phyloP scores from a whole-genome alignment of 2,113 vertebrate species.

The Thunnus maccoyii region DNA sequence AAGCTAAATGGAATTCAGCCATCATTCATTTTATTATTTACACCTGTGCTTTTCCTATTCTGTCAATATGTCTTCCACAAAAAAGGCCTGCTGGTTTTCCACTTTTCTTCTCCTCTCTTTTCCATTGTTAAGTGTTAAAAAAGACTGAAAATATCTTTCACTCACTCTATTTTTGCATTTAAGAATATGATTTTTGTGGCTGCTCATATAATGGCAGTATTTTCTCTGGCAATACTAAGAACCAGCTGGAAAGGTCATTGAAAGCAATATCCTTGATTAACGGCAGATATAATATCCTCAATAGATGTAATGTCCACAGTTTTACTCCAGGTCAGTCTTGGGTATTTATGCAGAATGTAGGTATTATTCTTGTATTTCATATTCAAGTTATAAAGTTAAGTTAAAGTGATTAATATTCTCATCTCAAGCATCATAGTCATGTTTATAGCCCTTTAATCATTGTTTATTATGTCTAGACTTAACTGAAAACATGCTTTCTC shows the following conservation, averaged over 20 bases:
- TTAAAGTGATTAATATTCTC: constrained; percentile 20
- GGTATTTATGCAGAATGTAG: neutral
- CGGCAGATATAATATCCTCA: constrained; percentile 1
- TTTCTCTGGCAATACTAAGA: neutral
- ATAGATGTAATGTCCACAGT: neutral
- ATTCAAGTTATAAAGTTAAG: constrained; percentile 19
- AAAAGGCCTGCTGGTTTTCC: too few relatives aligned
- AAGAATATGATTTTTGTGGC: neutral
- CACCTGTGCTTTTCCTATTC: too few relatives aligned
- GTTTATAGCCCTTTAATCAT: constrained; percentile 66
- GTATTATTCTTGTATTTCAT: constrained; percentile 13
- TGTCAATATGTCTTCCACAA: too few relatives aligned
- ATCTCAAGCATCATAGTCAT: constrained; percentile 43
- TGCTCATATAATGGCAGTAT: neutral
- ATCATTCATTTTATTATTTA: too few relatives aligned
- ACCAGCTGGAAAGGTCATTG: neutral
- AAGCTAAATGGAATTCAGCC: too few relatives aligned
- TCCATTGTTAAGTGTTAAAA: too few relatives aligned
- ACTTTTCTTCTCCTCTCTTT: too few relatives aligned
- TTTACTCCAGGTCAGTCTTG: neutral
- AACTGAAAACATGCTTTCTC: constrained; percentile 74
- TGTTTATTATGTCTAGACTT: constrained; percentile 72
- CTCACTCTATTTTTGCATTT: neutral
- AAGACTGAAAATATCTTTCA: neutral
- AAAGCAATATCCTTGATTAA: constrained; percentile 11